phyloP scores from a whole-genome alignment of 2,797 vertebrate genomes.

The Thamnophis elegans region DNA sequence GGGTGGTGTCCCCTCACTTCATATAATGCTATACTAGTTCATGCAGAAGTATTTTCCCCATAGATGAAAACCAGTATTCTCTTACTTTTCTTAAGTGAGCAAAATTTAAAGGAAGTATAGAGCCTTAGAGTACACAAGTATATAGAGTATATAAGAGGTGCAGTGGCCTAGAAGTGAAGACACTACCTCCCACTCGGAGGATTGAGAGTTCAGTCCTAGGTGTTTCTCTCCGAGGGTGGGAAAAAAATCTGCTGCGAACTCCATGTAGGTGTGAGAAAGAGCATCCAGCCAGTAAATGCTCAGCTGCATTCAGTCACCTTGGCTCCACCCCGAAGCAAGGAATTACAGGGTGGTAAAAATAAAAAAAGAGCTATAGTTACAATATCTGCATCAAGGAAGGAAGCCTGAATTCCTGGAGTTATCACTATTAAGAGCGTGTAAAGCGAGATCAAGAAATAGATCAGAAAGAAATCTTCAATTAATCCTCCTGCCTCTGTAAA shows the following conservation, averaged over 20 bases:
- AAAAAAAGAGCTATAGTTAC: neutral
- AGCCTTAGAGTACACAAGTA: neutral
- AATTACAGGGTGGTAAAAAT: no score
- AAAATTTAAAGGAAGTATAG: neutral
- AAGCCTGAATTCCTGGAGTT: neutral
- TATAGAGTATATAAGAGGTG: no score
- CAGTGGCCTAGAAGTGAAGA: no score
- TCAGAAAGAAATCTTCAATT: neutral
- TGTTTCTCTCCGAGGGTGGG: no score
- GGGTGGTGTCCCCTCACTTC: neutral
- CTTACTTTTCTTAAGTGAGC: neutral
- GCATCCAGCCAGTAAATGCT: no score
- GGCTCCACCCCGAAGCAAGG: no score
- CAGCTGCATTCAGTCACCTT: no score
- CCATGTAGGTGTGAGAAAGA: no score
- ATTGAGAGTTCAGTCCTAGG: no score
- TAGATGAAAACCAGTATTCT: neutral
- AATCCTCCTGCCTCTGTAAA: neutral
- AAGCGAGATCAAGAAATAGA: neutral
- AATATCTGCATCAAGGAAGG: neutral
- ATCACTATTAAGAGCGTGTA: neutral
- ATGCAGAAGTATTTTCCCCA: neutral
- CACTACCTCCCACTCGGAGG: no score
- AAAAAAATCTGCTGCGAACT: no score
- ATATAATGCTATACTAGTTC: neutral